phyloP scores from a whole-genome alignment of 2,113 vertebrate genomes.

The Charina bottae region DNA sequence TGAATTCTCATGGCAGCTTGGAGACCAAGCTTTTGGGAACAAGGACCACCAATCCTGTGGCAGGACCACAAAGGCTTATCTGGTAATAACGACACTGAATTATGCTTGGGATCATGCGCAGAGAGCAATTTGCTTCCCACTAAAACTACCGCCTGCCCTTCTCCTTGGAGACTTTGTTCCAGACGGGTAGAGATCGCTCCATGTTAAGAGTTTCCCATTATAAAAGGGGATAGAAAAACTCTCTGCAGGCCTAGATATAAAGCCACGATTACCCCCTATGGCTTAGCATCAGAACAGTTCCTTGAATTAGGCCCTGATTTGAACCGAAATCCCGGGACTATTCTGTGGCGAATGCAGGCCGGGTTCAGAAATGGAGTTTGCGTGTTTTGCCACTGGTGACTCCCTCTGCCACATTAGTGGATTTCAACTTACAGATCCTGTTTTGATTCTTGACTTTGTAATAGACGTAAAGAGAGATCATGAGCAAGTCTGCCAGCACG shows the following conservation, averaged over 20 bases:
- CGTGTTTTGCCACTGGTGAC: neutral
- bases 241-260: neutral
- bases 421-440: slow-evolving; percentile 60
- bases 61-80: too few relatives aligned
- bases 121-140: neutral
- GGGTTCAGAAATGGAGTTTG: neutral
- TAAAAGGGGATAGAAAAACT: neutral
- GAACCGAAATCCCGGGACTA: too few relatives aligned
- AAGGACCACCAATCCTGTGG: too few relatives aligned
- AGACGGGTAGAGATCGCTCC: neutral
- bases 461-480: slow-evolving; percentile 85
- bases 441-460: slow-evolving; percentile 81
- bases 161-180: neutral
- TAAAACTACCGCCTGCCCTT: neutral
- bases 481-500: slow-evolving; percentile 85
- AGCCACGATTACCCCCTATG: neutral
- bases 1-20: too few relatives aligned
- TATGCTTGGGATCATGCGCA: neutral
- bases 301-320: neutral
- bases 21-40: too few relatives aligned
- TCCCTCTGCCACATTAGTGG: accelerated
- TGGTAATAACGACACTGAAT: too few relatives aligned
- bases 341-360: too few relatives aligned
- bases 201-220: too few relatives aligned
- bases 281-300: neutral